These are phyloP conservation scores for Camptogramma bilineatum DNA, from an alignment of 2,888 invertebrate genomes.

Conservation along the genomic window DNA sequence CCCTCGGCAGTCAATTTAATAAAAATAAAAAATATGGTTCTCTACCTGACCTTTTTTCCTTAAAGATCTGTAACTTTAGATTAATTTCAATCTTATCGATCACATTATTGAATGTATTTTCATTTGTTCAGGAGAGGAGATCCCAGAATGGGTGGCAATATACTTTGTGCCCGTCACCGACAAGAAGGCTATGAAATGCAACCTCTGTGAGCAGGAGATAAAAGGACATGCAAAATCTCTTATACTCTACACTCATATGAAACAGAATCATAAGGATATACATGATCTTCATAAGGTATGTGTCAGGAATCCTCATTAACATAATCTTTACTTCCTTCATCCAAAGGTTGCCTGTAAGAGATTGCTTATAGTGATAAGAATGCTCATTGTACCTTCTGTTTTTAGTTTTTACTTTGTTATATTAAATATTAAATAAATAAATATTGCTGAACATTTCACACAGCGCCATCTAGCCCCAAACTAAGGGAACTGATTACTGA, in stretches of 20 bases:
- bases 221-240: slow-evolving; percentile 56
- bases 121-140: slow-evolving; percentile 40
- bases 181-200: slow-evolving; percentile 62
- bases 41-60: too few relatives aligned
- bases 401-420: too few relatives aligned
- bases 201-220: slow-evolving; percentile 65
- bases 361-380: too few relatives aligned
- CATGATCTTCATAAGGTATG: slow-evolving; percentile 66
- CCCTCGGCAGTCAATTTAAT: not conserved
- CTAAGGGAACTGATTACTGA: too few relatives aligned
- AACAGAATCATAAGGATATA: slow-evolving; percentile 64
- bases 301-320: not conserved
- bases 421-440: too few relatives aligned
- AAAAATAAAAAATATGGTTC: too few relatives aligned
- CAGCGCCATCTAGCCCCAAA: too few relatives aligned
- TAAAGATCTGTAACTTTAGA: not conserved
- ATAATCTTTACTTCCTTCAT: too few relatives aligned
- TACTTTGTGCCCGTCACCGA: slow-evolving; percentile 61
- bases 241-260: slow-evolving; percentile 63
- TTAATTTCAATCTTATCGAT: not conserved
- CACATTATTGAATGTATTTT: slow-evolving; percentile 3
- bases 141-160: slow-evolving; percentile 73
- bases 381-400: too few relatives aligned
- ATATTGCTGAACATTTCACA: too few relatives aligned
- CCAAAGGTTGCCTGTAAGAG: too few relatives aligned